These are phyloP conservation scores for Neofelis nebulosa DNA, from an alignment of 2,113 vertebrate genomes.

Conservation along the genomic window DNA sequence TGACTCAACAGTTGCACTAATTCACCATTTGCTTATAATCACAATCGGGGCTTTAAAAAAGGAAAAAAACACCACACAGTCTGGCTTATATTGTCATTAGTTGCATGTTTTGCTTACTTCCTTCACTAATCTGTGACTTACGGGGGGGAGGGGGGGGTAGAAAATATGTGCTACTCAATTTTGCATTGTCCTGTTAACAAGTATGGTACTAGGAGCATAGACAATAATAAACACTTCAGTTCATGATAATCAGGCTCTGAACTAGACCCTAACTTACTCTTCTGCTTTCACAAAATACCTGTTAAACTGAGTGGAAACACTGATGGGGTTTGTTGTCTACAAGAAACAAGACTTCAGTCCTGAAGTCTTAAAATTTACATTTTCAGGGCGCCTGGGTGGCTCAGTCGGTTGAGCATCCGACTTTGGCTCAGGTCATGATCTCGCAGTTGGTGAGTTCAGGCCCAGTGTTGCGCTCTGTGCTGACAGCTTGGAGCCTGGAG, in stretches of 20 bases:
- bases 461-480: too few species aligned
- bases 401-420: too few species aligned
- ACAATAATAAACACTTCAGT: background rate
- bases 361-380: slow-evolving; percentile 17
- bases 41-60: background rate
- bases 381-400: too few species aligned
- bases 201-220: background rate
- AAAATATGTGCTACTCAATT: slow-evolving; percentile 21
- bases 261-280: background rate
- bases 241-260: background rate
- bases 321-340: background rate
- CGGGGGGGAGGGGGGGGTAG: background rate
- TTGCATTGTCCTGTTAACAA: background rate
- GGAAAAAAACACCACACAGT: background rate
- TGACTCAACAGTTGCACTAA: background rate
- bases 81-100: background rate
- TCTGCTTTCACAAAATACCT: background rate
- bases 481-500: too few species aligned
- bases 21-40: slow-evolving; percentile 31
- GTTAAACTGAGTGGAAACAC: background rate
- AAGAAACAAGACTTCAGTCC: background rate
- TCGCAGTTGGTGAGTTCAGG: too few species aligned
- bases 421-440: too few species aligned
- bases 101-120: slow-evolving; percentile 11
- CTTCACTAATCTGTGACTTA: background rate